Percentiles rank a stretch among this genome's conserved stretches.
phyloP scores from a whole-genome alignment of 2,113 vertebrate genomes.

The Trematocara marginatum region DNA sequence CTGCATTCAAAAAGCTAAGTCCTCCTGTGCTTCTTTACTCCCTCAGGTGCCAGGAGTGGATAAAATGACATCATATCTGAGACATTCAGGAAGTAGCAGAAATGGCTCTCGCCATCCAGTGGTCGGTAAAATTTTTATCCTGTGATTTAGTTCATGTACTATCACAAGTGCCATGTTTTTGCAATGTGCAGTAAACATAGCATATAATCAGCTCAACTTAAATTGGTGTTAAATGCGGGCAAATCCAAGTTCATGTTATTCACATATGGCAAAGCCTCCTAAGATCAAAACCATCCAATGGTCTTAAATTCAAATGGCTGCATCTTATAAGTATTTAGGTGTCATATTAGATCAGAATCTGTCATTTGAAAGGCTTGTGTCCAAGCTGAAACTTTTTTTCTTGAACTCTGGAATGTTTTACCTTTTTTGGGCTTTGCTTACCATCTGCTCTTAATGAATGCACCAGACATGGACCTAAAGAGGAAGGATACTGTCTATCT shows the following conservation, averaged over 20 bases:
- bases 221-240: not conserved
- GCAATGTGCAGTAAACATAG: not conserved
- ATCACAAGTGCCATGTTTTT: not conserved
- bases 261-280: not conserved
- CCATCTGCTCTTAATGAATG: not conserved
- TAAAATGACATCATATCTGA: not conserved
- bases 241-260: not conserved
- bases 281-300: not conserved
- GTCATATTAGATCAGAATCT: not conserved
- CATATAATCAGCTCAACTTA: not conserved
- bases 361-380: not conserved
- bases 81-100: not conserved
- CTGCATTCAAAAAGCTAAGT: not conserved
- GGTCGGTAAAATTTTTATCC: not conserved
- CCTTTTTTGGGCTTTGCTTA: not conserved
- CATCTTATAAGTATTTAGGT: not conserved
- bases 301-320: not conserved
- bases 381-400: not conserved
- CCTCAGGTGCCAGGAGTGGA: not conserved
- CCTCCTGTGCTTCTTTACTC: not conserved
- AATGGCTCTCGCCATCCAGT: not conserved
- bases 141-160: not conserved
- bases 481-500: not conserved
- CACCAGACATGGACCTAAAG: not conserved
- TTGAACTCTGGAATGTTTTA: rapidly evolving